These are phyloP conservation scores for Catonia carolina DNA, from an alignment of 2,888 invertebrate genomes.

Conservation along the genomic window DNA sequence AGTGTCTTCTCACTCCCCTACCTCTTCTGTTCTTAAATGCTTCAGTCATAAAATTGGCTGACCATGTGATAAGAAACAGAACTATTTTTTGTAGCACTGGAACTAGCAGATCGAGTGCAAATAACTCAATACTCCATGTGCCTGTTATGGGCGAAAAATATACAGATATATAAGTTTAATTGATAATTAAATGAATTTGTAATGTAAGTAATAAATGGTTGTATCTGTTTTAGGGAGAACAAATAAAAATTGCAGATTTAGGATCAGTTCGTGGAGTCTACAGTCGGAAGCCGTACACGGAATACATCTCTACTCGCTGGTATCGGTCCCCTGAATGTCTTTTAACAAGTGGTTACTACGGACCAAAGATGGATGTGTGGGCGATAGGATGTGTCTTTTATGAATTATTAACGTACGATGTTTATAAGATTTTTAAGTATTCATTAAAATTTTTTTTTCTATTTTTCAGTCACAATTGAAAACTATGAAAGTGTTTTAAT, in stretches of 20 bases:
- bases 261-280: constrained; percentile 55
- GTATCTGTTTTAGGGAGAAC: constrained; percentile 41
- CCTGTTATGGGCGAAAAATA: too few species aligned
- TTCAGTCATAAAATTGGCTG: too few species aligned
- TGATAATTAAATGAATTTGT: too few species aligned
- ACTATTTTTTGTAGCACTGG: too few species aligned
- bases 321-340: constrained; percentile 62
- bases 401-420: constrained; percentile 54
- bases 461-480: neutral
- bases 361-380: constrained; percentile 67
- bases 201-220: neutral
- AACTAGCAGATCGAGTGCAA: too few species aligned
- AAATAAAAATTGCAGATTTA: constrained; percentile 56
- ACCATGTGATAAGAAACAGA: too few species aligned
- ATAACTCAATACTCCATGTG: too few species aligned
- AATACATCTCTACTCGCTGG: constrained; percentile 65
- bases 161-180: too few species aligned
- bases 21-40: too few species aligned
- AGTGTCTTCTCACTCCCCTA: too few species aligned
- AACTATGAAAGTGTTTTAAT: neutral
- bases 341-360: constrained; percentile 57
- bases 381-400: constrained; percentile 62
- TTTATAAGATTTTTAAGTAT: neutral
- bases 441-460: neutral
- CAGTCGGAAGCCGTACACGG: constrained; percentile 56